A percentile compares a stretch with the other conserved stretches of the same genome.
Evolutionary conservation across 1,140 invertebrate species (phyloP).

Genomic region (Drosophila aff.): DNA sequence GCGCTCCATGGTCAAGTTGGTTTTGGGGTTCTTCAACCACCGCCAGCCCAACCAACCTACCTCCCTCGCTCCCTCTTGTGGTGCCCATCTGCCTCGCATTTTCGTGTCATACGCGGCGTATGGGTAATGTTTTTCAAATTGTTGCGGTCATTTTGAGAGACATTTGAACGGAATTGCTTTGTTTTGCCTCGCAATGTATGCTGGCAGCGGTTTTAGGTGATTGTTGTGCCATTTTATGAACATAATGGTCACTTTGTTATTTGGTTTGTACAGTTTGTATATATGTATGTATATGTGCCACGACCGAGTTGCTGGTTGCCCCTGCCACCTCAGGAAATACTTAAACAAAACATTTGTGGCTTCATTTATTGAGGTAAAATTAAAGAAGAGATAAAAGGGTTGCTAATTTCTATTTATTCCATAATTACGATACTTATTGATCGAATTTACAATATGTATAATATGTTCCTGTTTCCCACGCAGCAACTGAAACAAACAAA

Average conservation of each 20-base stretch:
- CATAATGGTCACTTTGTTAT: slow-evolving; percentile 43
- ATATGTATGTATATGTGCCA: neutral
- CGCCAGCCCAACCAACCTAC: no score
- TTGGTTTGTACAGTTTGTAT: slow-evolving; percentile 22
- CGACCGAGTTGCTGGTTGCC: neutral
- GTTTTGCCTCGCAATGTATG: slow-evolving; percentile 48
- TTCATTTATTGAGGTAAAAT: neutral
- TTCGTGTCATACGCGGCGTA: slow-evolving; percentile 66
- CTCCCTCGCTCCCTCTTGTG: neutral
- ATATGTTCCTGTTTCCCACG: no score
- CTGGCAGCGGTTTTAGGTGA: slow-evolving; percentile 41
- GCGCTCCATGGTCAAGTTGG: slow-evolving; percentile 43
- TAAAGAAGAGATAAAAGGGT: no score
- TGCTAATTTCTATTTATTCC: neutral
- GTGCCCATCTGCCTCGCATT: slow-evolving; percentile 28
- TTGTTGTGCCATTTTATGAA: slow-evolving; percentile 45
- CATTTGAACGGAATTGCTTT: slow-evolving; percentile 47
- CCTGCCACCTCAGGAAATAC: neutral
- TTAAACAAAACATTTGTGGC: neutral
- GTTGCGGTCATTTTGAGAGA: slow-evolving; percentile 68
- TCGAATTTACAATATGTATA: no score
- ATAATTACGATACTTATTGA: neutral
- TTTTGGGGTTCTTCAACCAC: neutral
- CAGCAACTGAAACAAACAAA: neutral
- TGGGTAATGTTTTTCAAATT: slow-evolving; percentile 81